phyloP scores from a whole-genome alignment of 30 jellyfish, hydroid and myxozoan genomes.

The Chironex yamaguchii region DNA sequence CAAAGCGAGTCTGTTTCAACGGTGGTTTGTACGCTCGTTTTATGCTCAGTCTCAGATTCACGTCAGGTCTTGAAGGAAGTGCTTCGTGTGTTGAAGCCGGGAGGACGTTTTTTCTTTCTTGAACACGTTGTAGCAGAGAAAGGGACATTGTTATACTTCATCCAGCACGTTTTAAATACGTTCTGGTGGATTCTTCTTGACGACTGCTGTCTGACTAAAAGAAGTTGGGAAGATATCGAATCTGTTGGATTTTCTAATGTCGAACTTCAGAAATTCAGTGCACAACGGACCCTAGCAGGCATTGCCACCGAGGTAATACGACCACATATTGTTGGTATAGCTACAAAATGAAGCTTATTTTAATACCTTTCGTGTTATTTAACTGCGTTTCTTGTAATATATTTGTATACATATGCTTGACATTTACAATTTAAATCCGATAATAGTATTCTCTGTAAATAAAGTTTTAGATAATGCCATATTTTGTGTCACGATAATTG shows the following conservation, averaged over 20 bases:
- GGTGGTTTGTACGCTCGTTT: slow-evolving; percentile 29
- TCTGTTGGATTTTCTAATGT: slow-evolving; percentile 32
- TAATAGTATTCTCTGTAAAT: too few relatives aligned
- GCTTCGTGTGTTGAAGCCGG: slow-evolving; percentile 43
- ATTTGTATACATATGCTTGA: too few relatives aligned
- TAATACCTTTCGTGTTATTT: too few relatives aligned
- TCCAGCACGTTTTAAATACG: not conserved
- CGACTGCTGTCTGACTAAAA: slow-evolving; percentile 20
- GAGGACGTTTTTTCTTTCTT: slow-evolving; percentile 34
- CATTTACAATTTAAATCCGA: too few relatives aligned
- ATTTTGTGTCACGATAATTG: too few relatives aligned
- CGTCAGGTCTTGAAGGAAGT: slow-evolving; percentile 13
- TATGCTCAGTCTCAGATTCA: slow-evolving; percentile 31
- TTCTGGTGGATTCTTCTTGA: slow-evolving; percentile 10
- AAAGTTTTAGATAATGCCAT: too few relatives aligned
- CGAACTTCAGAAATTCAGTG: not conserved
- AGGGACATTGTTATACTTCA: not conserved
- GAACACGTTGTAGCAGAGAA: slow-evolving; percentile 49
- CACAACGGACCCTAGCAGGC: not conserved
- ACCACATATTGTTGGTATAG: slow-evolving; percentile 34
- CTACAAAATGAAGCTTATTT: slow-evolving; percentile 22
- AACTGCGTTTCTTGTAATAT: too few relatives aligned
- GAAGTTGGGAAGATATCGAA: not conserved
- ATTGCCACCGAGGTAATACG: not conserved
- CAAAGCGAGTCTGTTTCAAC: slow-evolving; percentile 4